Evolutionary conservation across 2,888 invertebrate species (phyloP).

Genomic region (Silvanus unidentatus): DNA sequence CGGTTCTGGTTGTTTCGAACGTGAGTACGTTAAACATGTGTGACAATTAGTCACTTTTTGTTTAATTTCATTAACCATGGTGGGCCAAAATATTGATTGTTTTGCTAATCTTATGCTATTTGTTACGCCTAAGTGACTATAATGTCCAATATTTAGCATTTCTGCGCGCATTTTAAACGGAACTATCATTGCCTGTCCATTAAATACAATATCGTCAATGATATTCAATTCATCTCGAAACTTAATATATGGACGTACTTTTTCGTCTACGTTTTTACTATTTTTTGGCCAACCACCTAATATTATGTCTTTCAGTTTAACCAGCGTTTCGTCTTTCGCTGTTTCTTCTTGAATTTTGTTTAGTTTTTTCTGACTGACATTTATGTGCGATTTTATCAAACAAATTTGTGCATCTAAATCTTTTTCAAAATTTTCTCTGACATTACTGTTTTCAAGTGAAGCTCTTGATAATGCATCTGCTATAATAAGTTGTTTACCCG

Average conservation of each 20-base stretch:
- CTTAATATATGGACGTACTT: conserved; percentile 3
- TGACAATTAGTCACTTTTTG: conserved; percentile 11
- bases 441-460: no score
- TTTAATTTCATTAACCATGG: conserved; percentile 15
- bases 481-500: conserved; percentile 11
- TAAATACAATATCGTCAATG: conserved; percentile 8
- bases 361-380: conserved; percentile 11
- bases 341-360: conserved; percentile 6
- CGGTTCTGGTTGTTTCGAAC: conserved; percentile 14
- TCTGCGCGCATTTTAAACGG: conserved; percentile 10
- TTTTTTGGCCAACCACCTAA: conserved; percentile 11
- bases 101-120: conserved; percentile 15
- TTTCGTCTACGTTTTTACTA: conserved; percentile 6
- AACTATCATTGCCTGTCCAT: conserved; percentile 10
- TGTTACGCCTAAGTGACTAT: conserved; percentile 15
- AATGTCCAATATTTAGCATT: conserved; percentile 15
- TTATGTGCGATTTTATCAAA: conserved; percentile 5
- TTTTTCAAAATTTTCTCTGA: conserved; percentile 4
- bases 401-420: conserved; percentile 7
- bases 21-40: conserved; percentile 13
- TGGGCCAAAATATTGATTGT: conserved; percentile 15
- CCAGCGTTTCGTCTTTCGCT: conserved; percentile 4
- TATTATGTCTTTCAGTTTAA: conserved; percentile 7
- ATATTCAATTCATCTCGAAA: conserved; percentile 5
- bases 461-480: conserved; percentile 12